Evolutionary conservation across 2,113 vertebrate genomes (phyloP).

Genomic region (Psammodynastes pulverulentus): DNA sequence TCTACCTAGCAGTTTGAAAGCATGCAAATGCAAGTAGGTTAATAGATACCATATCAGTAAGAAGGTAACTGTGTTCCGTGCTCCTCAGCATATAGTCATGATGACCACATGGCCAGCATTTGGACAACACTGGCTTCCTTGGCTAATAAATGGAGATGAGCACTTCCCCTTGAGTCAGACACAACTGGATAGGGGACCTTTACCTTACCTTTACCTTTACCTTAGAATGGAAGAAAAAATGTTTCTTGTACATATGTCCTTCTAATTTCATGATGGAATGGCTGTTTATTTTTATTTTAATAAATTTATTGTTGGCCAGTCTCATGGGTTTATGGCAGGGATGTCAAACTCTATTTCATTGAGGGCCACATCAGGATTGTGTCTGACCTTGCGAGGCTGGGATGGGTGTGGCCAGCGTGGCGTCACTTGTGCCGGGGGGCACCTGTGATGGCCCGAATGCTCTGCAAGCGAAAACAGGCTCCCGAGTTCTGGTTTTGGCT

Average conservation of each 20-base stretch:
- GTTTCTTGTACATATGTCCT: neutral
- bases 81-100: neutral
- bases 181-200: neutral
- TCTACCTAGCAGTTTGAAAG: neutral
- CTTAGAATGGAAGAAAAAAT: neutral
- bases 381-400: too few species aligned
- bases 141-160: neutral
- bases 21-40: neutral
- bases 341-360: too few species aligned
- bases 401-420: too few species aligned
- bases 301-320: neutral
- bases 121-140: neutral
- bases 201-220: neutral
- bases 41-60: neutral
- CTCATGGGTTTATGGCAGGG: neutral
- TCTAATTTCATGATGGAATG: neutral
- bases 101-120: neutral
- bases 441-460: too few species aligned
- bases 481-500: too few species aligned
- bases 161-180: neutral
- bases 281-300: neutral
- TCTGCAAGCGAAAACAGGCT: too few species aligned
- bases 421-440: too few species aligned
- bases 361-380: too few species aligned
- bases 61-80: neutral